A percentile compares a stretch with the other conserved stretches of the same genome.
Conservation (phyloP, 2,888 invertebrate genomes). For the Toxonevra muliebris region DNA sequence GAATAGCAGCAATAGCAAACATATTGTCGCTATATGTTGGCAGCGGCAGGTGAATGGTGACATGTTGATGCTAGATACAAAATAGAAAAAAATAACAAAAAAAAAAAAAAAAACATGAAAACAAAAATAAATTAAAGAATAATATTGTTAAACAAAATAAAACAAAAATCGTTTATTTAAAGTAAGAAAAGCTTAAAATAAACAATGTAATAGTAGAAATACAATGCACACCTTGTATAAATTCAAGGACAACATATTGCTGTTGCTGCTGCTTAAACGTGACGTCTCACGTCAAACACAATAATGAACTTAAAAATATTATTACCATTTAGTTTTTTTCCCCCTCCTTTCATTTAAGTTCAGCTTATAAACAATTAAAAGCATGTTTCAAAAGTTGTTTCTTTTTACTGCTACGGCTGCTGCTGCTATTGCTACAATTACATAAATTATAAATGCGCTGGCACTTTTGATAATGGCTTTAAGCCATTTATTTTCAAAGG, state of each 20-base stretch:
- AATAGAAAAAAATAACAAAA: background rate
- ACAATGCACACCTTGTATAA: no score
- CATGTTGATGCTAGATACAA: conserved; percentile 10
- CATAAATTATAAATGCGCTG: conserved; percentile 25
- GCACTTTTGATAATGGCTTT: no score
- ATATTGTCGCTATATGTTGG: conserved; percentile 39
- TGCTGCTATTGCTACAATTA: conserved; percentile 20
- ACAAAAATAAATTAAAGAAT: background rate
- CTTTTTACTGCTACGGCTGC: no score
- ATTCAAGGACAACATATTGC: no score
- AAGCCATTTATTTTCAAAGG: no score
- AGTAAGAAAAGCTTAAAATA: background rate
- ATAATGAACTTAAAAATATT: no score
- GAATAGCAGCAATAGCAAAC: conserved; percentile 44
- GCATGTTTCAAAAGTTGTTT: background rate
- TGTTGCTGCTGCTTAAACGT: no score
- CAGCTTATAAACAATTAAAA: conserved; percentile 26
- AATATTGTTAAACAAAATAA: background rate
- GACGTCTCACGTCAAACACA: no score
- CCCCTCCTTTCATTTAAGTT: background rate
- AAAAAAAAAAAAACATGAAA: conserved; percentile 4
- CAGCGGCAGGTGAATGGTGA: background rate
- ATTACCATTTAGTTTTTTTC: no score
- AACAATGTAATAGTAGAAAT: background rate
- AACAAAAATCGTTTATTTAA: background rate